phyloP scores from a whole-genome alignment of 2,113 vertebrate genomes.

The Pomatorhinus ruficollis region DNA sequence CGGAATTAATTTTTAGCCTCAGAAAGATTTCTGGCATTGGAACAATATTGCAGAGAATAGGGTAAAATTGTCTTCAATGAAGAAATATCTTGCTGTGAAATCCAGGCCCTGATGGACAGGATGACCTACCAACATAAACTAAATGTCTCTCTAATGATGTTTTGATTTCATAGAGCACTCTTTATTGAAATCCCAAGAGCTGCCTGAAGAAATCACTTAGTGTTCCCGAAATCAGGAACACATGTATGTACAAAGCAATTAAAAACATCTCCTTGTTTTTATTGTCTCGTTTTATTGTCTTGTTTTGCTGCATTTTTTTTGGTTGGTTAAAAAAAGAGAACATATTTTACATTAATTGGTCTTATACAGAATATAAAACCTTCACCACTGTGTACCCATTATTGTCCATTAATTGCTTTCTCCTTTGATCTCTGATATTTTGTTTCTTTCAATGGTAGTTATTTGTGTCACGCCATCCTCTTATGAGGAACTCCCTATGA shows the following conservation, averaged over 20 bases:
- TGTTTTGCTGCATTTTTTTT: neutral
- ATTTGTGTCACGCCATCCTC: neutral
- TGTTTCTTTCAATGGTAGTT: neutral
- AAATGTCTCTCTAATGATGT: neutral
- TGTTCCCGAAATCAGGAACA: neutral
- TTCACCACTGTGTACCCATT: neutral
- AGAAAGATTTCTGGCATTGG: neutral
- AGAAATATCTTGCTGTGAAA: neutral
- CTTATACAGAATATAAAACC: neutral
- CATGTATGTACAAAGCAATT: neutral
- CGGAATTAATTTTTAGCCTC: neutral
- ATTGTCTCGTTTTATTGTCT: neutral
- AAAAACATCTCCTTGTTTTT: neutral
- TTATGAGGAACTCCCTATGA: neutral
- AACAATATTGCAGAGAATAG: neutral
- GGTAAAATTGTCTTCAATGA: neutral
- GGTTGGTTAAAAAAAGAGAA: neutral
- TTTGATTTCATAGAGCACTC: neutral
- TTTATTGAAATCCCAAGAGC: neutral
- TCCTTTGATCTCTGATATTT: neutral
- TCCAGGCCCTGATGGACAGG: neutral
- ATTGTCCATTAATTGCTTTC: neutral
- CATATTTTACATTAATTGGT: neutral
- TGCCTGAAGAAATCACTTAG: neutral
- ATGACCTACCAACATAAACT: neutral